Evolutionary conservation across 2,113 vertebrate genomes (phyloP).

Genomic region (Diadophis punctatus): DNA sequence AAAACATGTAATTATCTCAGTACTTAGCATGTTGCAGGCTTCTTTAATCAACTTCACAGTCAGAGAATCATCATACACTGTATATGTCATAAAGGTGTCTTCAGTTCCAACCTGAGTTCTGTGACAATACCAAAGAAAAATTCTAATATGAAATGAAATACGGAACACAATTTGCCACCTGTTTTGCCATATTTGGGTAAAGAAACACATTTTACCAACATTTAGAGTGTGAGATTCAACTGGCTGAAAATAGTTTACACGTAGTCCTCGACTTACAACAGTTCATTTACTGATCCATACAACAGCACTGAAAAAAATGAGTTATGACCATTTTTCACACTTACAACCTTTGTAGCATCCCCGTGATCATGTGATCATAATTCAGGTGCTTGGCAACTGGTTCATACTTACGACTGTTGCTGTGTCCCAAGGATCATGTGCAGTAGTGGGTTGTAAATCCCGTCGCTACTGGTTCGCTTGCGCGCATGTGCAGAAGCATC

Average conservation of each 20-base stretch:
- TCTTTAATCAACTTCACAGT: conserved; percentile 71
- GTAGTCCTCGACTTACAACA: too few relatives aligned
- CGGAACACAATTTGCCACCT: neutral
- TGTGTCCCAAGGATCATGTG: too few relatives aligned
- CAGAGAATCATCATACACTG: conserved; percentile 69
- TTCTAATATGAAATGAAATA: neutral
- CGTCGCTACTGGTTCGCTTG: too few relatives aligned
- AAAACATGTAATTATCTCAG: conserved; percentile 7
- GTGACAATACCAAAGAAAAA: conserved; percentile 13
- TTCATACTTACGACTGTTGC: too few relatives aligned
- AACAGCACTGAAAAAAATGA: too few relatives aligned
- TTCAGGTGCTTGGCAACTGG: too few relatives aligned
- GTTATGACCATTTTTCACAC: too few relatives aligned
- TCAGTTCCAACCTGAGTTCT: conserved; percentile 65
- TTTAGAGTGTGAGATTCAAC: neutral
- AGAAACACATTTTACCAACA: neutral
- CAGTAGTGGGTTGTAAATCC: too few relatives aligned
- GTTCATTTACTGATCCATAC: too few relatives aligned
- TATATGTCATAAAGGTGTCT: conserved; percentile 74
- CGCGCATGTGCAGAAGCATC: too few relatives aligned
- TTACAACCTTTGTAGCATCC: too few relatives aligned
- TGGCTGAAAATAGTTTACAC: neutral
- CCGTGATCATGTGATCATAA: too few relatives aligned
- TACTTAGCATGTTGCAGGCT: conserved; percentile 69
- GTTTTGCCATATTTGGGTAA: neutral